A percentile compares a stretch with the other conserved stretches of the same genome.
These are phyloP conservation scores for Harmothoe impar DNA, from an alignment of 2,888 invertebrate species.

Conservation along the genomic window DNA sequence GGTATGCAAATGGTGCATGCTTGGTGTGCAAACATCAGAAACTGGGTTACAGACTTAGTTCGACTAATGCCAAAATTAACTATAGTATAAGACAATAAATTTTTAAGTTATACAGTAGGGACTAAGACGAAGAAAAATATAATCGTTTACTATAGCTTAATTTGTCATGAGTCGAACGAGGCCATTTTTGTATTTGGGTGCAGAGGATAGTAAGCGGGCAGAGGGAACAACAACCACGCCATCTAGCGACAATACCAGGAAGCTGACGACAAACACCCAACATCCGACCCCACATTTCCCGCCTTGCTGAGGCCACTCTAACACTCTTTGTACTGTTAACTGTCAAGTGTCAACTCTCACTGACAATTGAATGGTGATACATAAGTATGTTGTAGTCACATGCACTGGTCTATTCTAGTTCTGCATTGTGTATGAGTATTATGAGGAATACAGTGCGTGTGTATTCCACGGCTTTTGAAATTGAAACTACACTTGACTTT, in stretches of 20 bases:
- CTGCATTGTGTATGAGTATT: no score
- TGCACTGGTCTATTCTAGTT: not conserved
- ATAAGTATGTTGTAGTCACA: not conserved
- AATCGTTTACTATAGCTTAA: no score
- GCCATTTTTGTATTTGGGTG: not conserved
- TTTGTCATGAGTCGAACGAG: not conserved
- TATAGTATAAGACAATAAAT: no score
- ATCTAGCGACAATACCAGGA: slow-evolving; percentile 45
- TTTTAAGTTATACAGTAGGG: no score
- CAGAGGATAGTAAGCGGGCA: slow-evolving; percentile 17
- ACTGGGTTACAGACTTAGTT: no score
- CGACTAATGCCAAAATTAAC: no score
- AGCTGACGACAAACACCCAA: slow-evolving; percentile 20
- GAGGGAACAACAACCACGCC: slow-evolving; percentile 23
- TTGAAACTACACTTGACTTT: no score
- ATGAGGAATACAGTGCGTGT: no score
- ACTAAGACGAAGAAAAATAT: no score
- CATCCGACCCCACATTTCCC: slow-evolving; percentile 27
- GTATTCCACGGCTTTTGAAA: no score
- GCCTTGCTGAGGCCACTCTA: slow-evolving; percentile 59
- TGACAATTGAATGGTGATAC: not conserved
- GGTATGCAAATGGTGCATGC: not conserved
- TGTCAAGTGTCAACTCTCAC: not conserved
- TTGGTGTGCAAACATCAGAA: not conserved
- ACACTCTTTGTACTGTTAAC: slow-evolving; percentile 21